These are phyloP conservation scores for Psephotus haematonotus DNA, from an alignment of 2,113 vertebrate species.

Conservation along the genomic window DNA sequence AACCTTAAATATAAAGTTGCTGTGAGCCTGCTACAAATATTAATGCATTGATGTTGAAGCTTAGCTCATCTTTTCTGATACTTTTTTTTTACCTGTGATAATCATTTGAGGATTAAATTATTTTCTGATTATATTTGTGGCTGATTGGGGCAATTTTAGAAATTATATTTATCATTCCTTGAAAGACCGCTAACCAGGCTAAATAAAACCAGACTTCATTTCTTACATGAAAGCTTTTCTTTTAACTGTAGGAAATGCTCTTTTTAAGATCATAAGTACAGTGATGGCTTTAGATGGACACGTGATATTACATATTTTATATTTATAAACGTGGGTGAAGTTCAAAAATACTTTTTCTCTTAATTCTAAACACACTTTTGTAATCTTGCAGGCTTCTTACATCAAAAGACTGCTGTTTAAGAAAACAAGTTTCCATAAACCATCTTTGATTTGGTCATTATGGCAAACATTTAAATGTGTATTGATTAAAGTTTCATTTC, in stretches of 20 bases:
- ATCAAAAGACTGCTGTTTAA: background rate
- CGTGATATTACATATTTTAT: background rate
- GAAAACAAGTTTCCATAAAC: background rate
- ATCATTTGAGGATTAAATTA: background rate
- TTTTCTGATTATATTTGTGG: background rate
- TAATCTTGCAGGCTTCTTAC: background rate
- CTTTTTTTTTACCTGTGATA: background rate
- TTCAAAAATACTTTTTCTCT: background rate
- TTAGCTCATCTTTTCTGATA: background rate
- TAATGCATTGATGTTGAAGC: background rate
- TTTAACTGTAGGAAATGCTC: background rate
- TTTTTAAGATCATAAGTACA: background rate
- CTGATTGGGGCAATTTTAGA: background rate
- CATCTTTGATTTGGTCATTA: slow-evolving; percentile 45
- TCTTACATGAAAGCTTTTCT: background rate
- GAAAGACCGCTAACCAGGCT: background rate
- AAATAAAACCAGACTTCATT: background rate
- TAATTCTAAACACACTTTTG: background rate
- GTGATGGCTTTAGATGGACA: background rate
- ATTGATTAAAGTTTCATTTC: slow-evolving; percentile 62
- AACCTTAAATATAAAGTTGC: background rate
- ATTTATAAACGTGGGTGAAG: background rate
- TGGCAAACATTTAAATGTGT: slow-evolving; percentile 64
- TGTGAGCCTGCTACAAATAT: background rate
- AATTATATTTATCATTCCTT: background rate